These are phyloP conservation scores for Ennomos fuscantarius DNA, from an alignment of 2,888 invertebrate species.

Conservation along the genomic window DNA sequence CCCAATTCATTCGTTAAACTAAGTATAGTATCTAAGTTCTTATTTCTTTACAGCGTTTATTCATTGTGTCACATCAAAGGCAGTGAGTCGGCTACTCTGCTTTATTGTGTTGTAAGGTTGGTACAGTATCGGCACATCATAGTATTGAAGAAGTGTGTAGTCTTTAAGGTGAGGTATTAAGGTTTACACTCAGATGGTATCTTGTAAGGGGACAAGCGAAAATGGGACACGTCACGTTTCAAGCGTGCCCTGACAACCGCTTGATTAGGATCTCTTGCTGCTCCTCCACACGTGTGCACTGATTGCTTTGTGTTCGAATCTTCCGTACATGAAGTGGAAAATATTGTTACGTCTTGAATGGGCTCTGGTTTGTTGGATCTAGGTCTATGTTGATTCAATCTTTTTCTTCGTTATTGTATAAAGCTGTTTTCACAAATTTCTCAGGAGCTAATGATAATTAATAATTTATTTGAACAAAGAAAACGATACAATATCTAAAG, in stretches of 20 bases:
- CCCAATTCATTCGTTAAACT: conserved; percentile 13
- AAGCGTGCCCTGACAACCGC: conserved; percentile 51
- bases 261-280: conserved; percentile 57
- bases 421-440: too few species aligned
- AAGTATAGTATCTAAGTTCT: conserved; percentile 3
- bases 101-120: conserved; percentile 26
- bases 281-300: conserved; percentile 39
- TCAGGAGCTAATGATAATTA: too few species aligned
- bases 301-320: conserved; percentile 38
- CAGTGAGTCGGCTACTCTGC: conserved; percentile 29
- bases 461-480: too few species aligned
- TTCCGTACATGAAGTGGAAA: conserved; percentile 16
- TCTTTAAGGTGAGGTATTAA: conserved; percentile 10
- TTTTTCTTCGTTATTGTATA: too few species aligned
- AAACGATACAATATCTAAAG: too few species aligned
- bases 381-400: too few species aligned
- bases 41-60: conserved; percentile 26
- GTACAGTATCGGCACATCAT: conserved; percentile 10
- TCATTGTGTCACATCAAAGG: conserved; percentile 28
- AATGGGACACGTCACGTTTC: conserved; percentile 49
- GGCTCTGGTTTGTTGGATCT: not conserved
- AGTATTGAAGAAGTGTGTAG: not conserved
- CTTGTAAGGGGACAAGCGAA: conserved; percentile 41
- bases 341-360: conserved; percentile 18
- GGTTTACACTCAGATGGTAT: conserved; percentile 10